Evolutionary conservation across 1,140 invertebrate genomes (phyloP).

Genomic region (Bilobella aurantiaca): DNA sequence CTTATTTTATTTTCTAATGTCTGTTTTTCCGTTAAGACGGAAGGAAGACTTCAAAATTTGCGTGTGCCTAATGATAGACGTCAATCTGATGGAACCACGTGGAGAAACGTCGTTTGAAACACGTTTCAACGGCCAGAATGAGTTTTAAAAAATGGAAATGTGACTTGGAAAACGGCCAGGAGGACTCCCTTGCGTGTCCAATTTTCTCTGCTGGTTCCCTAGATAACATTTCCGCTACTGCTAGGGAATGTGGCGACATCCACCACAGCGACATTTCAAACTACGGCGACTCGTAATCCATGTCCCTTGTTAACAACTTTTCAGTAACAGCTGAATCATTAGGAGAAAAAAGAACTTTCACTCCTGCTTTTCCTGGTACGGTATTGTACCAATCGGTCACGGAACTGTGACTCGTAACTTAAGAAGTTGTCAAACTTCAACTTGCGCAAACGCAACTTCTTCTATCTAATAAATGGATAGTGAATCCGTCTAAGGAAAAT

Average conservation of each 20-base stretch:
- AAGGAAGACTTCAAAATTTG: too few species aligned
- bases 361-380: neutral
- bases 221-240: neutral
- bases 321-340: neutral
- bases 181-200: neutral
- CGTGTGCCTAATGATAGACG: neutral
- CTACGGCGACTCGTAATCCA: neutral
- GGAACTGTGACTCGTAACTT: too few species aligned
- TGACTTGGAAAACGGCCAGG: neutral
- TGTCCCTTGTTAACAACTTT: slow-evolving; percentile 2
- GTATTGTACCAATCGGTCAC: neutral
- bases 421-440: too few species aligned
- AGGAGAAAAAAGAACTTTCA: neutral
- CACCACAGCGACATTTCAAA: too few species aligned
- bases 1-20: neutral
- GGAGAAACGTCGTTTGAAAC: neutral
- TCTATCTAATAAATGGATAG: too few species aligned
- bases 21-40: neutral
- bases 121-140: neutral
- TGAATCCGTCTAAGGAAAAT: too few species aligned
- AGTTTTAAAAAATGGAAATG: neutral
- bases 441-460: too few species aligned
- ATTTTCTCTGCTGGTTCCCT: neutral
- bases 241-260: neutral
- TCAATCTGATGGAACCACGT: neutral